These are phyloP conservation scores for Ylistrum balloti DNA, from an alignment of 1,140 invertebrate genomes.

Conservation along the genomic window DNA sequence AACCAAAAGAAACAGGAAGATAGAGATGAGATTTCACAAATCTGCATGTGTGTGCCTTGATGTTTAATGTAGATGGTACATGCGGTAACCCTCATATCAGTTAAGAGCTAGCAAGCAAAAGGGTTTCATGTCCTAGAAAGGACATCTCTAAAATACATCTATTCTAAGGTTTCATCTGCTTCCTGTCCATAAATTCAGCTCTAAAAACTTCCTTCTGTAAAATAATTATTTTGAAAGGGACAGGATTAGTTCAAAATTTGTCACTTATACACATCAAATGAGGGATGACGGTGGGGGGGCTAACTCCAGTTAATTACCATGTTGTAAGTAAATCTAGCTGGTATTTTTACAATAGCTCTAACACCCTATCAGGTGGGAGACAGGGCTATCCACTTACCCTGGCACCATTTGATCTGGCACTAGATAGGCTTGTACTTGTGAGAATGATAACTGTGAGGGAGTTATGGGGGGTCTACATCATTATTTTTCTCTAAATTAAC, in stretches of 20 bases:
- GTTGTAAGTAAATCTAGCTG: not conserved
- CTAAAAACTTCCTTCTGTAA: not conserved
- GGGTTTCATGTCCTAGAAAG: not conserved
- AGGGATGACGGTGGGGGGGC: not conserved
- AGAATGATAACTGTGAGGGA: not conserved
- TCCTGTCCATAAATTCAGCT: not conserved
- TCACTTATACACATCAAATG: slow-evolving; percentile 29
- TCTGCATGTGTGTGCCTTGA: not conserved
- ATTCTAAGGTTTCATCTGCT: slow-evolving; percentile 22
- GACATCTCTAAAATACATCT: not conserved
- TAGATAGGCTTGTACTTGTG: not conserved
- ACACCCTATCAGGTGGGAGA: not conserved
- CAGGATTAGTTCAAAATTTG: slow-evolving; percentile 29
- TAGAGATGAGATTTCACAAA: not conserved
- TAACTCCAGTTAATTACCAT: not conserved
- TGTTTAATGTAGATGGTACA: not conserved
- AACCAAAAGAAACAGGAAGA: not conserved
- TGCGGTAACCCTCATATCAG: not conserved
- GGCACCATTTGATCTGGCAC: not conserved
- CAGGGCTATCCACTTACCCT: not conserved
- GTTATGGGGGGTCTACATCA: slow-evolving; percentile 15
- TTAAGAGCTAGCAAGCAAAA: not conserved
- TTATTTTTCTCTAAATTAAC: slow-evolving; percentile 33
- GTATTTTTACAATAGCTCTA: slow-evolving; percentile 3
- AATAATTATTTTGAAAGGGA: slow-evolving; percentile 9